phyloP scores from a whole-genome alignment of 1,140 invertebrate species.

The Yoshiicerus persimilis region DNA sequence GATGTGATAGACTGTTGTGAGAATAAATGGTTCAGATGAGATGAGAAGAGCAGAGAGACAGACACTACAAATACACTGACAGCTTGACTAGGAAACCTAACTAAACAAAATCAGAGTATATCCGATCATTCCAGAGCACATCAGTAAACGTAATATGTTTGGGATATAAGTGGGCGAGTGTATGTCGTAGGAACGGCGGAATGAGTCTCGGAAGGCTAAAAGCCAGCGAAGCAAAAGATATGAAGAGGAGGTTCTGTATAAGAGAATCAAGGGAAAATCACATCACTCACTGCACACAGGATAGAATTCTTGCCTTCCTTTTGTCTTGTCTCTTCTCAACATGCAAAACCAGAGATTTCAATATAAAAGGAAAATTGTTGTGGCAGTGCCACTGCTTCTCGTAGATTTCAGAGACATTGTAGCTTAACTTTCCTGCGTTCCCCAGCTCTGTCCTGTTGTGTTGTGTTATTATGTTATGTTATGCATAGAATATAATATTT shows the following conservation, averaged over 20 bases:
- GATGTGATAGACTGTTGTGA: background rate
- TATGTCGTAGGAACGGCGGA: background rate
- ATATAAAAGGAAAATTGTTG: background rate
- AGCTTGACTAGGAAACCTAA: background rate
- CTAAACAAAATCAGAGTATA: background rate
- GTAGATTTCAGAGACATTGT: background rate
- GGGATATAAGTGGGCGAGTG: background rate
- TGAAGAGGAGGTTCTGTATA: background rate
- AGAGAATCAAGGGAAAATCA: constrained; percentile 11
- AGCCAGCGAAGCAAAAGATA: constrained; percentile 11
- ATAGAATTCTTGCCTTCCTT: background rate
- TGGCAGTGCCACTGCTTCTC: background rate
- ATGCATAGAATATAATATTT: background rate
- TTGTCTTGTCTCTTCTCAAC: background rate
- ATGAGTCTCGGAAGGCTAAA: background rate
- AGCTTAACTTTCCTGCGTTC: background rate
- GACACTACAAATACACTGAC: background rate
- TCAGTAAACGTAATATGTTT: background rate
- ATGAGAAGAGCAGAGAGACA: background rate
- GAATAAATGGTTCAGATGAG: background rate
- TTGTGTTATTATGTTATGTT: background rate
- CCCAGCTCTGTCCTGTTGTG: background rate
- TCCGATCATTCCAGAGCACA: background rate
- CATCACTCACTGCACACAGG: constrained; percentile 29
- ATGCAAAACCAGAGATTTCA: background rate